Percentiles rank a stretch among this genome's conserved stretches.
Conservation (phyloP, 2,113 vertebrate genomes). For the Centropristis striata region DNA sequence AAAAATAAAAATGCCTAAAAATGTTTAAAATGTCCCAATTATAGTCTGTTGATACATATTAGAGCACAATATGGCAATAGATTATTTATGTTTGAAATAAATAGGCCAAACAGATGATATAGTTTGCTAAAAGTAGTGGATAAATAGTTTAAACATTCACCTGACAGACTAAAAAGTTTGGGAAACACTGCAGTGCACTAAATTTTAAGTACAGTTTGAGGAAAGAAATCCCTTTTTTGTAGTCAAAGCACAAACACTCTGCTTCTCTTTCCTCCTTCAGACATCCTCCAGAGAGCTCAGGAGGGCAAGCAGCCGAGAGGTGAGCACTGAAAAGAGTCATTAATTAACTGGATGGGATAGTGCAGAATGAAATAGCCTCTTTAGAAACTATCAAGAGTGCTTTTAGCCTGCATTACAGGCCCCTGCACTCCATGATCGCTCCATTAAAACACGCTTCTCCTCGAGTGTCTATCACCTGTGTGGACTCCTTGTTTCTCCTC, state of each 20-base stretch:
- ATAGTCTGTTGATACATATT: too few relatives aligned
- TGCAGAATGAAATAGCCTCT: constrained; percentile 34
- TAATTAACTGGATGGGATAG: constrained; percentile 40
- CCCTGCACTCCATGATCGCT: constrained; percentile 3
- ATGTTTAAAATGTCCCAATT: too few relatives aligned
- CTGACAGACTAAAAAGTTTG: too few relatives aligned
- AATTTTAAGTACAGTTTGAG: not conserved
- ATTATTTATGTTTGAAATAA: too few relatives aligned
- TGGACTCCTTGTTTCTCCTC: constrained; percentile 43
- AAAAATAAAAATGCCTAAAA: too few relatives aligned
- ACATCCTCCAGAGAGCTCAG: constrained; percentile 84
- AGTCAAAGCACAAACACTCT: constrained; percentile 5
- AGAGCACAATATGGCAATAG: too few relatives aligned
- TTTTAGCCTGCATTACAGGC: constrained; percentile 31
- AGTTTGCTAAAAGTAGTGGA: too few relatives aligned
- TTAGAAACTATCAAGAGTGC: constrained; percentile 35
- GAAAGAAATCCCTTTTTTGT: not conserved
- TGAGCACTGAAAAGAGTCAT: constrained; percentile 60
- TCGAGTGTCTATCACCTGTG: constrained; percentile 17
- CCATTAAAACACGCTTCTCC: constrained; percentile 27
- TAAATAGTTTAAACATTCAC: too few relatives aligned
- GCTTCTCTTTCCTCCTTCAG: constrained; percentile 67
- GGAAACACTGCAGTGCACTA: too few relatives aligned
- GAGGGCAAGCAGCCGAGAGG: constrained; percentile 84
- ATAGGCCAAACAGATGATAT: too few relatives aligned